Percentiles rank a stretch among this genome's conserved stretches.
phyloP scores from a whole-genome alignment of 2,888 invertebrate species.

The Uropetala carovei region DNA sequence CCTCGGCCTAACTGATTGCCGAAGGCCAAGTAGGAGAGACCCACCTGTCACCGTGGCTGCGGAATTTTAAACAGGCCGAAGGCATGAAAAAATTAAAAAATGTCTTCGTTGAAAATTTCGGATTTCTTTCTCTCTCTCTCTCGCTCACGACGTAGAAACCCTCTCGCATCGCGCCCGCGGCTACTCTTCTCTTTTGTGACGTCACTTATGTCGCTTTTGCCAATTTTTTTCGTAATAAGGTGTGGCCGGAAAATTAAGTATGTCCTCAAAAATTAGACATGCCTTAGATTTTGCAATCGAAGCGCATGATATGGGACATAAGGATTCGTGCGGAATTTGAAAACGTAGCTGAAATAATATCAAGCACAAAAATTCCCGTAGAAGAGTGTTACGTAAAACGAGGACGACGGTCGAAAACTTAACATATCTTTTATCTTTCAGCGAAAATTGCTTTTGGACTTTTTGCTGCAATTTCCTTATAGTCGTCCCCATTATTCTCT shows the following conservation, averaged over 20 bases:
- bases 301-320: neutral
- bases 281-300: neutral
- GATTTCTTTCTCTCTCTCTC: neutral
- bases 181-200: neutral
- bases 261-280: neutral
- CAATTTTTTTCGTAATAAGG: slow-evolving; percentile 29
- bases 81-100: slow-evolving; percentile 52
- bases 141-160: neutral
- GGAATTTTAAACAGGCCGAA: slow-evolving; percentile 37
- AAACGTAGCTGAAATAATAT: no score
- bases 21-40: slow-evolving; percentile 63
- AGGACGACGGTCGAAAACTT: no score
- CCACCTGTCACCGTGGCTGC: slow-evolving; percentile 50
- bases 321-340: neutral
- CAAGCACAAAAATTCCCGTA: no score
- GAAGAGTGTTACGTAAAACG: no score
- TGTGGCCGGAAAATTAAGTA: neutral
- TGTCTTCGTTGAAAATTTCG: neutral
- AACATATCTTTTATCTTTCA: no score
- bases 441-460: no score
- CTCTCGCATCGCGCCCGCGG: neutral
- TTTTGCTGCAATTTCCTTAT: no score
- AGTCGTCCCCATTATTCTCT: no score
- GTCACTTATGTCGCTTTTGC: neutral
- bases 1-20: slow-evolving; percentile 56